Conservation (phyloP, 2,888 invertebrate genomes). For the Trimorus sp. region DNA sequence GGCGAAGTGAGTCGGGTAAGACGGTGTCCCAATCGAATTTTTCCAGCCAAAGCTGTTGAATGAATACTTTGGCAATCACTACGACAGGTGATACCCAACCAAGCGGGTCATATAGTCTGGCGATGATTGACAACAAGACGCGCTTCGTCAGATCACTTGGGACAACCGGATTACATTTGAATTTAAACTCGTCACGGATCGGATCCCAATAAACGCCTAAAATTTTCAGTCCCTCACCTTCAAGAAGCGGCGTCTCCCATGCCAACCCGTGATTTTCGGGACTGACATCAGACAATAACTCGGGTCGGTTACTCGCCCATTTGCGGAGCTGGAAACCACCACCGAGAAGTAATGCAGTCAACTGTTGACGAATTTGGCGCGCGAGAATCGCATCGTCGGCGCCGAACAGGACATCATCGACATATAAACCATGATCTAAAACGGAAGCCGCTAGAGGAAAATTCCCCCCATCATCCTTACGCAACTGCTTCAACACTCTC, state of each 20-base stretch:
- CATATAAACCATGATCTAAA: not conserved
- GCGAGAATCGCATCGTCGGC: constrained; percentile 3
- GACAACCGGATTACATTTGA: not conserved
- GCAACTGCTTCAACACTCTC: not conserved
- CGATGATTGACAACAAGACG: not conserved
- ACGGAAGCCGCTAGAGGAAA: not conserved
- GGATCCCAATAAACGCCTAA: not conserved
- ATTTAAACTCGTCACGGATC: not conserved
- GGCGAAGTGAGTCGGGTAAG: not conserved
- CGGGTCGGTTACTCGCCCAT: constrained; percentile 50
- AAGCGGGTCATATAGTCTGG: not conserved
- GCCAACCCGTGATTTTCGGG: constrained; percentile 40
- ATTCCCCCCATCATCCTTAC: not conserved
- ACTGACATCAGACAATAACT: constrained; percentile 2
- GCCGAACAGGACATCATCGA: not conserved
- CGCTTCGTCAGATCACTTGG: not conserved
- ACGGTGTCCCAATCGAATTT: not conserved
- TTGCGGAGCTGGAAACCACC: constrained; percentile 42
- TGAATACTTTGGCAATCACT: not conserved
- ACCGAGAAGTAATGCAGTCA: not conserved
- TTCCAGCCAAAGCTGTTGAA: not conserved
- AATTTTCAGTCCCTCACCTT: constrained; percentile 1
- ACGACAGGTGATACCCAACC: constrained; percentile 4
- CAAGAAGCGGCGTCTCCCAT: not conserved
- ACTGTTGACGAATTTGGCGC: not conserved